Conservation (phyloP, 1,140 invertebrate genomes). For the Periplaneta americana region DNA sequence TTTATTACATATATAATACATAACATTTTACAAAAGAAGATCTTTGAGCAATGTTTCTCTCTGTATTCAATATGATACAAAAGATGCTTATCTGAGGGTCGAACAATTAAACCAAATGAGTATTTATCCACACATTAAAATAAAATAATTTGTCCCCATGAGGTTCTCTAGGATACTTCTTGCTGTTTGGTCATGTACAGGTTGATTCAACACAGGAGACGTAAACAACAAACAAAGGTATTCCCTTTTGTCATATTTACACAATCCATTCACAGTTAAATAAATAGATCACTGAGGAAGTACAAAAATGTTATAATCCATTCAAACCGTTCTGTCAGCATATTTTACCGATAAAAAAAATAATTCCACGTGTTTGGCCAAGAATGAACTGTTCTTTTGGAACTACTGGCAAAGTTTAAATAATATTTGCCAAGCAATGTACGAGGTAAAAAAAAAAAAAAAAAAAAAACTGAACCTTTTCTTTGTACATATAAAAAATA, state of each 20-base stretch:
- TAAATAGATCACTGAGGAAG: background rate
- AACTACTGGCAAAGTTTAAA: background rate
- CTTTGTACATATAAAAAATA: background rate
- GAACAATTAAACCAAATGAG: background rate
- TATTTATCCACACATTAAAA: background rate
- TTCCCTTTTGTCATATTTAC: background rate
- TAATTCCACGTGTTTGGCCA: background rate
- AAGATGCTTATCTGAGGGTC: background rate
- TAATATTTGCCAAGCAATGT: background rate
- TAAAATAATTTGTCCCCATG: background rate
- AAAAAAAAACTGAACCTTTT: no score
- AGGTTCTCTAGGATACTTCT: background rate
- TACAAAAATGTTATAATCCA: no score
- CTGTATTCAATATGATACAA: background rate
- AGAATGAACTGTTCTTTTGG: background rate
- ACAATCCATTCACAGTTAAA: background rate
- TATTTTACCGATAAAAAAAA: background rate
- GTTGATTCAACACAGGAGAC: background rate
- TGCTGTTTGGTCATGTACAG: no score
- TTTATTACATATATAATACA: slow-evolving; percentile 12
- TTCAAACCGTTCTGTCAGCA: background rate
- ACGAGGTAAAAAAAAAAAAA: background rate
- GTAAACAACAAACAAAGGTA: background rate
- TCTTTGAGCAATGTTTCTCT: slow-evolving; percentile 8
- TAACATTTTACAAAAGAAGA: slow-evolving; percentile 13